Evolutionary conservation across 2,888 invertebrate genomes (phyloP), one percentile per base, ranked within the genome.

Genomic region (Ditula angustiorana): DNA sequence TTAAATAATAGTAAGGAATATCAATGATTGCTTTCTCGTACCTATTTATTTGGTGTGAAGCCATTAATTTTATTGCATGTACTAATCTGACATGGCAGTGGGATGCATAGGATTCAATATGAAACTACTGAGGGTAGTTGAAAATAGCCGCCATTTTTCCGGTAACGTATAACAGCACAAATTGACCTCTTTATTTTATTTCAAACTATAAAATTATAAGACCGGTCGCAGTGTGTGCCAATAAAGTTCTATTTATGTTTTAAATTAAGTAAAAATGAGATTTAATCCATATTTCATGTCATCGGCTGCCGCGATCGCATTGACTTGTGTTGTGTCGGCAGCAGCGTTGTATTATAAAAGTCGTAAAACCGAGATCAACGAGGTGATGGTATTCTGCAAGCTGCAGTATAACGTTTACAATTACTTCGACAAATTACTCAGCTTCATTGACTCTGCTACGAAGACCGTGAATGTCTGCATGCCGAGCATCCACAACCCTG

Each of bases 331-430:
- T 68, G 83, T 90, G 57, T 85, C 89, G 59, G 90, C 88, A 37
- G 92, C 90, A 49, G 90, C 89, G 35, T 90, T 86, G 74, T 92
- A 83, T 74, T 90, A 87, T 74, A 89, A 79, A 75, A 87, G 81
- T 68, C 83, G 90, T 58, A 85, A 73, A 63, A 72, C 78, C 24
- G 87, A 87, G 69, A 74, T 90, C 66, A 92, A 92, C 73, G 91
- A 92, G 82, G 92, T 92, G 62, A 92, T 92, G 92, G 88, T 92
- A 69, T 92, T 92, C 77, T 92, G 92, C 74, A 92, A 92, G 78
- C 77, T 92, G 55, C 92, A 92, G 69, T 88, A 81, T 66, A 92
- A 92, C 74, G 88, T 87, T 13, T 85, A 82, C 69, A 87, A 89
- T 74, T 92, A 86, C 77, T 92, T 92, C 75, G 91, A 92, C 72